Conservation (phyloP, 2,113 vertebrate genomes). For the Mastomys natalensis region DNA sequence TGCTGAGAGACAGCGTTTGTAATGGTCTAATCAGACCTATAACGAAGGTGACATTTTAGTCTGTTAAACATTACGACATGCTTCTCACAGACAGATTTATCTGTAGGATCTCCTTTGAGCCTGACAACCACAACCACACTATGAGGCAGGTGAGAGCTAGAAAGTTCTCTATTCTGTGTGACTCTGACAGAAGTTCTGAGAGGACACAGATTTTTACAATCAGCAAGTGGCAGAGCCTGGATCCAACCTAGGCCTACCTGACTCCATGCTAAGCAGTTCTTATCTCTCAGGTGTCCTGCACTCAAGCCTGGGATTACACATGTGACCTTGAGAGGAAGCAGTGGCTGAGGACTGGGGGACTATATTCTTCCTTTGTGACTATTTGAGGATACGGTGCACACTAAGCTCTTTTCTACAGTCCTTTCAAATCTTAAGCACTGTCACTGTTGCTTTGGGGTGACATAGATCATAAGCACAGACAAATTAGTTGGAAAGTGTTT, state of each 20-base stretch:
- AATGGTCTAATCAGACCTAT: not conserved
- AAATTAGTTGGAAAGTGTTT: not conserved
- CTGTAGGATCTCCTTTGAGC: not conserved
- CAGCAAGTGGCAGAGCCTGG: not conserved
- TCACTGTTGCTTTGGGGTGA: not conserved
- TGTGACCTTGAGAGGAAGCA: not conserved
- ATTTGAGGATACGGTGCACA: not conserved
- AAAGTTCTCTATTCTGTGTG: not conserved
- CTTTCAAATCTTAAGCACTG: not conserved
- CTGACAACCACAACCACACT: not conserved
- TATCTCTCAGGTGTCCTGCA: not conserved
- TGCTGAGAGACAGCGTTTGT: not conserved
- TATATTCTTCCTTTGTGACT: not conserved
- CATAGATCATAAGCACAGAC: not conserved
- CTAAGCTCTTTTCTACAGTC: not conserved
- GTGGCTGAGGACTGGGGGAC: not conserved
- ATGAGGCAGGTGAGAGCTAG: not conserved
- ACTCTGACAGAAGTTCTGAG: not conserved
- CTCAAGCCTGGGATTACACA: not conserved
- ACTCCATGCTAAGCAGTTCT: not conserved
- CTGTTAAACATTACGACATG: not conserved
- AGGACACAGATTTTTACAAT: not conserved
- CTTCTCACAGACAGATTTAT: not conserved
- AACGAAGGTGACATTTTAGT: not conserved
- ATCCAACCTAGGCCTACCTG: not conserved